A percentile compares a stretch with the other conserved stretches of the same genome.
Conservation (phyloP, 2,113 vertebrate species). For the Dipodomys merriami region DNA sequence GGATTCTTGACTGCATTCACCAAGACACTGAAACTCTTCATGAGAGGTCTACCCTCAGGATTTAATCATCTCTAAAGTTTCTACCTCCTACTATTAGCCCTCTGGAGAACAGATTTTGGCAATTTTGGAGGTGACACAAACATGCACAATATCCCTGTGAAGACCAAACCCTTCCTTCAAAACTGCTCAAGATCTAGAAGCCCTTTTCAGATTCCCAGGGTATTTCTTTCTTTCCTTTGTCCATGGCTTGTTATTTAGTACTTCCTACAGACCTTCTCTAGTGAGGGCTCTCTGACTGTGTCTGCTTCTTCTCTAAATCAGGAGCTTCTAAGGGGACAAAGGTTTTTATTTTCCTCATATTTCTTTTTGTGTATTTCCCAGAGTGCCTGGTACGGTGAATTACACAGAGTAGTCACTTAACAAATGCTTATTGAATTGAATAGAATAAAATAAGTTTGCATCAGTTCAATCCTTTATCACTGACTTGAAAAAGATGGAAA, state of each 20-base stretch:
- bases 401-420: conserved; percentile 45
- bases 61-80: background rate
- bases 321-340: conserved; percentile 14
- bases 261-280: background rate
- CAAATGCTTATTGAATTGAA: conserved; percentile 47
- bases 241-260: background rate
- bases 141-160: background rate
- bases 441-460: conserved; percentile 53
- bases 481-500: conserved; percentile 35
- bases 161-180: background rate
- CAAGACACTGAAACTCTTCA: background rate
- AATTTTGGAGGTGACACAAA: background rate
- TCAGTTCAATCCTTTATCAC: conserved; percentile 12
- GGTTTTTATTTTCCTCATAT: conserved; percentile 13
- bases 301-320: background rate
- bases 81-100: background rate
- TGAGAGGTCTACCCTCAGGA: background rate
- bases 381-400: conserved; percentile 24
- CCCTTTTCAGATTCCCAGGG: background rate
- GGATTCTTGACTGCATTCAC: no score
- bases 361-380: conserved; percentile 21
- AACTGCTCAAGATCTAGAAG: background rate
- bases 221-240: background rate
- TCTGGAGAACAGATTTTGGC: background rate
- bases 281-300: background rate